Evolutionary conservation across 2,113 vertebrate species (phyloP), one percentile per base, ranked within the genome.

Genomic region (Megaceryle torquata): DNA sequence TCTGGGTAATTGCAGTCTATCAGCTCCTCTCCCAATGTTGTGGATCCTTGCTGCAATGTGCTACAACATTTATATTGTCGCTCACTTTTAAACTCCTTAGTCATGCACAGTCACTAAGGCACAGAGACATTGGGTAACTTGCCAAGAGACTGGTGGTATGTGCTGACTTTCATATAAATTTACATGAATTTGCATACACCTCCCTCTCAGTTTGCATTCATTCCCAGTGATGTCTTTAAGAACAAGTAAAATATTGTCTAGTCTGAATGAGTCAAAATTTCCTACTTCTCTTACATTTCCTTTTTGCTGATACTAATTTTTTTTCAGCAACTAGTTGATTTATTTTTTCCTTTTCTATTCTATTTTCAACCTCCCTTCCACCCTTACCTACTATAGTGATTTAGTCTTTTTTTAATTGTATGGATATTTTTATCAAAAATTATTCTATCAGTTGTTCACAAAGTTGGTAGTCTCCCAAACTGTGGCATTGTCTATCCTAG

Each of bases 121-220:
- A n/a, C 70, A 22, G 50, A 74, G 86, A 72, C 5, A 6, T 13
- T 51, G 67, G 54, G 70, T 74, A 93, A 16, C 1, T 28, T 90
- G 94, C 90, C 94, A 95, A 86, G 44, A 69, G 37, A 71, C 86
- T 83, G 67, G 60, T 76, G 75, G 44, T 24, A 69, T 65, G 60
- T 90, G 76, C 82, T 88, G 53, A 81, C 88, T 83, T 88, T 56
- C 68, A 83, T 69, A 65, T 53, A 28, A 59, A 93, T 95, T 95
- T 93, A 77, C 59, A 88, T 88, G 44, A 65, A 91, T 94, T 96
- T 91, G 79, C 94, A 96, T 88, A 82, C 57, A 82, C 65, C 50
- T 90, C 63, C n/a, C 46, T 88, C 75, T 88, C 79, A 72, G 88
- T 89, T 94, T 95, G 75, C 56, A 74, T 93, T 91, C 59, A 61